Conservation (phyloP, 1,140 invertebrate species). For the Oreohelix idahoensis region DNA sequence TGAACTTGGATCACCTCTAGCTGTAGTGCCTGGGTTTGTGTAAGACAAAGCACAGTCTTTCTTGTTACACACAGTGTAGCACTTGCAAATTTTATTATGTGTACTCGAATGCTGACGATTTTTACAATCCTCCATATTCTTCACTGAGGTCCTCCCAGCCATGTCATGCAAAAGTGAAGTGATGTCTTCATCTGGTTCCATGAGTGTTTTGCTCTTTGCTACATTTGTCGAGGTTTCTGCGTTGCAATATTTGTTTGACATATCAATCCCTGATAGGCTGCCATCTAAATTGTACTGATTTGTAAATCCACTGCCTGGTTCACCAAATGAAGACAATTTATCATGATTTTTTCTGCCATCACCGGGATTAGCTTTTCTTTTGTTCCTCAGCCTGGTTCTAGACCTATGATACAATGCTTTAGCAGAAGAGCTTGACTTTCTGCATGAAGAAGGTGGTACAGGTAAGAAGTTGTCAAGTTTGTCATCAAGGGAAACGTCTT, state of each 20-base stretch:
- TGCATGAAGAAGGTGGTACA: neutral
- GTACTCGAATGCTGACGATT: neutral
- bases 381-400: neutral
- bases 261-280: neutral
- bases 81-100: neutral
- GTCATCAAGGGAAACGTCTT: neutral
- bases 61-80: neutral
- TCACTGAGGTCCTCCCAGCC: neutral
- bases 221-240: neutral
- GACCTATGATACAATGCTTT: neutral
- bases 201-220: neutral
- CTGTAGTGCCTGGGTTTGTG: neutral
- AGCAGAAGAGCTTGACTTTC: neutral
- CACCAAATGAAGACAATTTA: neutral
- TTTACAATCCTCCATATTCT: neutral
- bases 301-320: neutral
- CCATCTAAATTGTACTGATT: neutral
- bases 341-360: neutral
- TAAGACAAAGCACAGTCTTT: neutral
- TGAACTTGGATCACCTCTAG: neutral
- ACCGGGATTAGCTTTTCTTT: neutral
- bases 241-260: neutral
- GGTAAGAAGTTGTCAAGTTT: neutral
- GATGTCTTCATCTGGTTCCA: neutral
- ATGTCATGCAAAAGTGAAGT: neutral